phyloP scores from a whole-genome alignment of 37 sponge, comb jelly and placozoan genomes.

The Ianthella basta region DNA sequence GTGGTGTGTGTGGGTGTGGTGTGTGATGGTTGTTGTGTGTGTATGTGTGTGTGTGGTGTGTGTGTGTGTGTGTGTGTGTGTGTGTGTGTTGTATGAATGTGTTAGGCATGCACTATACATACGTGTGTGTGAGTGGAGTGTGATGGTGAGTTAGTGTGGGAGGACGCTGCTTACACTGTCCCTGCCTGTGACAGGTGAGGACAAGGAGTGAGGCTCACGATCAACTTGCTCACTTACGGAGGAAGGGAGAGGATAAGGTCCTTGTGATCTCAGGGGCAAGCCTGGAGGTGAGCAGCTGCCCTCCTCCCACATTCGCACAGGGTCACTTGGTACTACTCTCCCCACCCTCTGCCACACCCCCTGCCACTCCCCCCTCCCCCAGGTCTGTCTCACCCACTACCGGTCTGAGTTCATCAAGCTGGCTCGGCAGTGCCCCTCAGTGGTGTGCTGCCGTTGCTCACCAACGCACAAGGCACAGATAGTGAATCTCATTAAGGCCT shows the following conservation, averaged over 20 bases:
- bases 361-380: no score
- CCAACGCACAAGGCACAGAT: conserved; percentile 94
- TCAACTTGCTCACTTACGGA: background rate
- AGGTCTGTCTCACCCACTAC: conserved; percentile 82
- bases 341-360: background rate
- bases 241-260: conserved; percentile 73
- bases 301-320: background rate
- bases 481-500: conserved; percentile 76
- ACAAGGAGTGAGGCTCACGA: background rate
- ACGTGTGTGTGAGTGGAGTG: background rate
- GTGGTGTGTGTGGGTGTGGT: no score
- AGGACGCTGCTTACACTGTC: background rate
- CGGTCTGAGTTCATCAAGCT: conserved; percentile 88
- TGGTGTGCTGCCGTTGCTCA: conserved; percentile 92
- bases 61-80: no score
- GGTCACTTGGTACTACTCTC: background rate
- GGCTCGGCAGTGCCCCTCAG: conserved; percentile 88
- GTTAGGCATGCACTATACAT: no score
- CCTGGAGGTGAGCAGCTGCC: conserved; percentile 53
- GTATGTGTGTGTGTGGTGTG: no score
- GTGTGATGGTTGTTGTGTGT: no score
- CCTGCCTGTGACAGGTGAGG: no score
- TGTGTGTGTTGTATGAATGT: no score
- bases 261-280: conserved; percentile 75
- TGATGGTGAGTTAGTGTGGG: background rate